These are phyloP conservation scores for Monodelphis domestica DNA, from an alignment of 2,797 vertebrate genomes.

Conservation along the genomic window DNA sequence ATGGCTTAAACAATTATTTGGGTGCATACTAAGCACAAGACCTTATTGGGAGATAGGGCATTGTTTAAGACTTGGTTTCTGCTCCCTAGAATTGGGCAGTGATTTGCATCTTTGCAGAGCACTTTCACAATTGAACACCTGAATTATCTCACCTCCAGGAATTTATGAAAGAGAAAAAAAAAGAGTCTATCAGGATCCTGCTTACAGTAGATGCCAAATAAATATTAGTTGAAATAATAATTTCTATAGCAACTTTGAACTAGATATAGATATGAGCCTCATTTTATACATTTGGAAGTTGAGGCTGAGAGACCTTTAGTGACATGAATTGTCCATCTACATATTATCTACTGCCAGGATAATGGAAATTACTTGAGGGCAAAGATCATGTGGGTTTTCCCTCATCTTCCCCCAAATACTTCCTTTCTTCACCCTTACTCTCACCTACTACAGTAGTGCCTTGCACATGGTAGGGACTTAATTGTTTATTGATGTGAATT, in stretches of 20 bases:
- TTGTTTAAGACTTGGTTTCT: not conserved
- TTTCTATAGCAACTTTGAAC: not conserved
- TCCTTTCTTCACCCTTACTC: not conserved
- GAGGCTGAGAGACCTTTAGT: not conserved
- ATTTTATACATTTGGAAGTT: not conserved
- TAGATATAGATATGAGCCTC: no score
- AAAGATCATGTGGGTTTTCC: not conserved
- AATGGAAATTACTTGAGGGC: not conserved
- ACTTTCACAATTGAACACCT: not conserved
- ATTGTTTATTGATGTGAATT: not conserved
- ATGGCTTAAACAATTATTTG: slow-evolving; percentile 1
- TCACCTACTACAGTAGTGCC: not conserved
- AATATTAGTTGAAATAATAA: not conserved
- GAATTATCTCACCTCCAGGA: not conserved
- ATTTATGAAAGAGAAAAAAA: not conserved
- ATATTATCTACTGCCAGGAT: not conserved
- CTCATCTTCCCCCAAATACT: not conserved
- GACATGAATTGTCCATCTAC: not conserved
- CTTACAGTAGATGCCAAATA: not conserved
- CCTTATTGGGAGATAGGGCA: not conserved
- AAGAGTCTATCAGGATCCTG: not conserved
- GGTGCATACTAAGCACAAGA: not conserved
- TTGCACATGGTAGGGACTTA: not conserved
- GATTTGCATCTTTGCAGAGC: not conserved
- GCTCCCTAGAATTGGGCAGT: not conserved